Percentiles rank a stretch among this genome's conserved stretches.
These are phyloP conservation scores for Gymnorhina tibicen DNA, from an alignment of 2,113 vertebrate species.

Conservation along the genomic window DNA sequence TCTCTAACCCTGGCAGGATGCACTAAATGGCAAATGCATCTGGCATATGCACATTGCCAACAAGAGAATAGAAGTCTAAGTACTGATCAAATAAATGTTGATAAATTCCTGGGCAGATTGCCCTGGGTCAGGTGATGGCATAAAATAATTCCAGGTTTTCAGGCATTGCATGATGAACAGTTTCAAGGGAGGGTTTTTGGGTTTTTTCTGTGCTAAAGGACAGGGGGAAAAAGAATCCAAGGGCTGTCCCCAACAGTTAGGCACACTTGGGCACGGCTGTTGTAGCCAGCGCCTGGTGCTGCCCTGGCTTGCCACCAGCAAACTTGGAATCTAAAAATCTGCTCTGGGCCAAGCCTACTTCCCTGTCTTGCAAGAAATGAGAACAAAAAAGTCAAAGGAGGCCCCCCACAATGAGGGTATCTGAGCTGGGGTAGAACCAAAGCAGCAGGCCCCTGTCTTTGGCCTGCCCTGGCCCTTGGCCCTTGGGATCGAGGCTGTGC, in stretches of 20 bases:
- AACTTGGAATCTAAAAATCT: neutral
- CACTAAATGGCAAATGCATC: neutral
- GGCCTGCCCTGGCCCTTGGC: neutral
- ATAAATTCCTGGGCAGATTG: neutral
- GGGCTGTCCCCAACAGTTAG: neutral
- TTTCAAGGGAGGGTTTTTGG: neutral
- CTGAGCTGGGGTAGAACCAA: neutral
- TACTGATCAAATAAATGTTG: neutral
- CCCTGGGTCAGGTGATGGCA: neutral
- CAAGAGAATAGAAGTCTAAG: neutral
- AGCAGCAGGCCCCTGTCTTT: neutral
- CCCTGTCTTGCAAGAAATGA: neutral
- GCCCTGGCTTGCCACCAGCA: neutral
- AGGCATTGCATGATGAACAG: neutral
- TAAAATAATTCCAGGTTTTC: neutral
- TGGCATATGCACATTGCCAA: neutral
- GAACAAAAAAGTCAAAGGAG: neutral
- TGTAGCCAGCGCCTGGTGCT: neutral
- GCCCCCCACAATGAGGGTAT: neutral
- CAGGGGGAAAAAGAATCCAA: neutral
- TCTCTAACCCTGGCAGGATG: neutral
- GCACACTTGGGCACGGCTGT: neutral
- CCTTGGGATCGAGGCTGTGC: rapidly evolving
- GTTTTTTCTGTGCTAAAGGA: neutral
- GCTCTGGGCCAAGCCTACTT: neutral